Base-by-base conservation (phyloP, 2,888 invertebrate species). In the Cheiracanthium punctorium region DNA sequence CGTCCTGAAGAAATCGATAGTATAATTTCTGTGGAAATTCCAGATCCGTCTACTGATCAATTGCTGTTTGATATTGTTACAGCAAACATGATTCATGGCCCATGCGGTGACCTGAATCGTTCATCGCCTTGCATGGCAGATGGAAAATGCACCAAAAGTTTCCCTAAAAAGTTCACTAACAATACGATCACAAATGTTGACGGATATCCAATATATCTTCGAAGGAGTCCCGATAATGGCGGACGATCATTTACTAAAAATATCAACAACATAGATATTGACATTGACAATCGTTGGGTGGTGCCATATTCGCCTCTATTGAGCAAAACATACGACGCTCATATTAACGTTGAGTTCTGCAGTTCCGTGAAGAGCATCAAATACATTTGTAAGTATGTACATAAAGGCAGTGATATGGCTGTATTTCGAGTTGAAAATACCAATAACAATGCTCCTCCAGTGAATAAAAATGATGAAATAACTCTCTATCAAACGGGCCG, bases 151-250 rank as follows among this genome's bases (percentile, higher is more conserved):
- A 77, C 77, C 1, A 77, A 77, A 33, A 8, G 20, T 71, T 70
- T 71, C n/a, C 79, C 71, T 32, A 70, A 58, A 70, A 1, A 70
- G 32, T 71, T 70, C 37, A 28, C 41, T 7, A 71, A 70, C 12
- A 70, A 79, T 58, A 79, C 79, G 24, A 24, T 70, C 30, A 79
- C 52, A 52, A 58, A 71, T 58, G n/a, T 41, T 43, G 79, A 79
- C 64, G 64, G 79, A 41, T 79, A 79, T 29, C 79, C 79, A 71
- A 58, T 71, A 58, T 79, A 79, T 58, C 79, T 58, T 64, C 71
- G 71, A 58, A 79, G 79, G 71, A 69, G 24, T 77, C 14, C 52
- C 28, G 77, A 77, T 29, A 43, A 76, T 76, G 76, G 65, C 29
- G 65, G 76, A 41, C 67, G 58, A 64, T 74, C 33, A 74, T 74